Evolutionary conservation across 92 coral and sea anemone genomes (phyloP).

Genomic region (Palythoa grandis): DNA sequence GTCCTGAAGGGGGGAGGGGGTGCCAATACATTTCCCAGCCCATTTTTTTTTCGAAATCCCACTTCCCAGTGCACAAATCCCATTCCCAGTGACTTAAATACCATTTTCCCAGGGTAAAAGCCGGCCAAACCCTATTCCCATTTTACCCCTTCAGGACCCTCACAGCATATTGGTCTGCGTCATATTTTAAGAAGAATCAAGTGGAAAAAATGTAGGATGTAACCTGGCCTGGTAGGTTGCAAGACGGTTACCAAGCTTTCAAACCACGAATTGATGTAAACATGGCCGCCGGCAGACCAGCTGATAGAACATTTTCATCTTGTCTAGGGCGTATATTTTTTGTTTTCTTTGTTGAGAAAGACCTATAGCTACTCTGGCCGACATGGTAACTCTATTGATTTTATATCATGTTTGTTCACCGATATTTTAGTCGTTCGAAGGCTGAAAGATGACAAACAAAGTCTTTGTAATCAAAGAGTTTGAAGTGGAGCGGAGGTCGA

Average conservation of each 20-base stretch:
- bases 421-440: neutral
- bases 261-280: neutral
- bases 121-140: too few relatives aligned
- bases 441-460: slow-evolving; percentile 68
- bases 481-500: slow-evolving; percentile 89
- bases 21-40: too few relatives aligned
- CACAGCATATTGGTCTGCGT: too few relatives aligned
- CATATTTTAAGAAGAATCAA: too few relatives aligned
- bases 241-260: slow-evolving; percentile 1
- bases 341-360: neutral
- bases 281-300: slow-evolving; percentile 43
- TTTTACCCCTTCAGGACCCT: too few relatives aligned
- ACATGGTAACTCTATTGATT: neutral
- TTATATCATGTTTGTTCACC: neutral
- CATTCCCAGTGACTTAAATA: too few relatives aligned
- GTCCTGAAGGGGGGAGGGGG: too few relatives aligned
- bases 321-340: neutral
- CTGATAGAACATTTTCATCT: slow-evolving; percentile 24
- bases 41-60: too few relatives aligned
- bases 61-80: too few relatives aligned
- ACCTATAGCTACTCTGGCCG: neutral
- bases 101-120: too few relatives aligned
- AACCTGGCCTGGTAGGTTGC: neutral
- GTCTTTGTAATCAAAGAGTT: slow-evolving; percentile 82
- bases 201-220: too few relatives aligned